Evolutionary conservation across 1,140 invertebrate species (phyloP), one percentile per base, ranked within the genome.

Genomic region (Trachymyrmex cornetzi): DNA sequence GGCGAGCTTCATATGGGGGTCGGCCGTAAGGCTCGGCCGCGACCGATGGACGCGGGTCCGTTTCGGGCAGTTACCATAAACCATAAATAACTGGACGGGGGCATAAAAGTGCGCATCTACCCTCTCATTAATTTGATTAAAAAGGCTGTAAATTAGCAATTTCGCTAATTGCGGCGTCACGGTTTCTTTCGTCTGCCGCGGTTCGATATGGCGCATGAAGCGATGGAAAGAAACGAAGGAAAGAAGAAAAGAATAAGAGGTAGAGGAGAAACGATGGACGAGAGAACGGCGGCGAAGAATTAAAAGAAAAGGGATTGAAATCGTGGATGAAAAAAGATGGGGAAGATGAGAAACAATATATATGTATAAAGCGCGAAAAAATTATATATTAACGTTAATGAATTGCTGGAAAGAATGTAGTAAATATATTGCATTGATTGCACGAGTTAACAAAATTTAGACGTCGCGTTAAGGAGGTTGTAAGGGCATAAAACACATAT

Each of bases 71-170:
- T 91, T 91, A 88, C 89, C 89, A 90, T 92, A 92, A 92, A 92
- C 91, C 87, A 88, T 91, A 92, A 92, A 92, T 92, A 92, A 92
- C 88, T 90, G 82, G 61, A 88, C 77, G 44, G 77, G 63, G 85
- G 61, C 86, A 87, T 89, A 90, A 88, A 91, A 87, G 86, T 85
- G 77, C 34, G 22, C 63, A 55, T 64, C 87, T 88, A 89, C 89
- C 85, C 87, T 88, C 77, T 92, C 91, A 87, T 90, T 92, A 92
- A 92, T 92, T 91, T 91, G 89, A 92, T 92, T 92, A 91, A 92
- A 90, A 92, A 91, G 74, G 71, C 84, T 85, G 82, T 75, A 91
- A 92, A 91, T 91, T 88, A 92, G 91, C 88, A 89, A 91, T 92
- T 92, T 90, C 55, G 71, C 87, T 92, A 92, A 92, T 92, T 91